Evolutionary conservation across 2,113 vertebrate species (phyloP).

Genomic region (Taxidea taxus): DNA sequence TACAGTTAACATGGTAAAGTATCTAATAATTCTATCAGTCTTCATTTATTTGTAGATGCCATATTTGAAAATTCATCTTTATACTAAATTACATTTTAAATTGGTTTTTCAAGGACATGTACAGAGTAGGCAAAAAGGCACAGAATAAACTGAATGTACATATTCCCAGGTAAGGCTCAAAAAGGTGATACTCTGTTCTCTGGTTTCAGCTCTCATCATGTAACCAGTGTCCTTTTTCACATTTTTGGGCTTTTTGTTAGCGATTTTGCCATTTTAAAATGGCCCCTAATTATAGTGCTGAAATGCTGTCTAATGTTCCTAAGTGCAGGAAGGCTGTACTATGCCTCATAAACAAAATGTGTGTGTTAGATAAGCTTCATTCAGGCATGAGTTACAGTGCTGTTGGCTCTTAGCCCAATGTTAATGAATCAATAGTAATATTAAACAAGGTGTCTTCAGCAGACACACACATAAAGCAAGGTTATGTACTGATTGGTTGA

Average conservation of each 20-base stretch:
- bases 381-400: neutral
- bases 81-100: neutral
- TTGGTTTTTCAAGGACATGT: neutral
- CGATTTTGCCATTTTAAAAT: neutral
- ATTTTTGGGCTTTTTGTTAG: neutral
- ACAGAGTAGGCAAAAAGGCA: neutral
- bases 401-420: neutral
- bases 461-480: neutral
- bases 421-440: neutral
- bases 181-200: neutral
- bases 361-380: neutral
- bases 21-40: neutral
- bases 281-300: neutral
- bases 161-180: neutral
- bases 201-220: neutral
- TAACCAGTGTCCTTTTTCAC: neutral
- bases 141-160: neutral
- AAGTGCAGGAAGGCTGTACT: neutral
- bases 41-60: neutral
- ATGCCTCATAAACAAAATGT: neutral
- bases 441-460: neutral
- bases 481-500: neutral
- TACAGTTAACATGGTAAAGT: neutral
- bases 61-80: neutral
- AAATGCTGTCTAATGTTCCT: neutral